A percentile compares a stretch with the other conserved stretches of the same genome.
Evolutionary conservation across 2,113 vertebrate species (phyloP).

Genomic region (Oxyura jamaicensis): DNA sequence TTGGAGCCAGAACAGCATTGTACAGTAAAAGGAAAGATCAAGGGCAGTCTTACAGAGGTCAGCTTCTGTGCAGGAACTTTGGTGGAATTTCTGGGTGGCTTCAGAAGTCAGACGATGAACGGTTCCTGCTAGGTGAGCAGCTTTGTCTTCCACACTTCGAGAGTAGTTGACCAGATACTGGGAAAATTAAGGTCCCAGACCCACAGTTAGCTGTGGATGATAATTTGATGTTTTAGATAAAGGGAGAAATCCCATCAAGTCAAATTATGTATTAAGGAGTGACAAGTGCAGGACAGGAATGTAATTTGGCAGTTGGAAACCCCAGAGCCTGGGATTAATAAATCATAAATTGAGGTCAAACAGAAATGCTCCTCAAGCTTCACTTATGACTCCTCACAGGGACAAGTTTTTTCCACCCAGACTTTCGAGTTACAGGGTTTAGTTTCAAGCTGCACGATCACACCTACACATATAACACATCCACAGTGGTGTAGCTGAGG

Average conservation of each 20-base stretch:
- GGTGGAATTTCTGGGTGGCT: background rate
- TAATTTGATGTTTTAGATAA: background rate
- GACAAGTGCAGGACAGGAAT: background rate
- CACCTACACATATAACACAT: rapidly evolving
- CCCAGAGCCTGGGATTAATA: background rate
- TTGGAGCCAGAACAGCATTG: background rate
- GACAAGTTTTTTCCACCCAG: background rate
- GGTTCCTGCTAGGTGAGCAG: background rate
- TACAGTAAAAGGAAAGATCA: background rate
- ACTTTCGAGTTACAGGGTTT: background rate
- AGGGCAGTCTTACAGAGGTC: background rate
- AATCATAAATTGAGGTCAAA: background rate
- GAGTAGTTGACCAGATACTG: background rate
- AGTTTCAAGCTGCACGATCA: background rate
- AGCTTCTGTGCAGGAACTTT: background rate
- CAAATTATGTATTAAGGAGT: background rate
- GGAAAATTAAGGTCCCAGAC: background rate
- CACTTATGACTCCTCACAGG: background rate
- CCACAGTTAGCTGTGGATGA: background rate
- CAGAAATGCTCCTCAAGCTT: background rate
- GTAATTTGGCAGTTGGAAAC: background rate
- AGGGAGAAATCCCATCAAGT: background rate
- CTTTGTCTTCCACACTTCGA: background rate
- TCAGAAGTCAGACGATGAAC: background rate
- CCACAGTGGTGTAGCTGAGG: background rate